phyloP scores from a whole-genome alignment of 2,797 vertebrate genomes.

The Thamnophis elegans region DNA sequence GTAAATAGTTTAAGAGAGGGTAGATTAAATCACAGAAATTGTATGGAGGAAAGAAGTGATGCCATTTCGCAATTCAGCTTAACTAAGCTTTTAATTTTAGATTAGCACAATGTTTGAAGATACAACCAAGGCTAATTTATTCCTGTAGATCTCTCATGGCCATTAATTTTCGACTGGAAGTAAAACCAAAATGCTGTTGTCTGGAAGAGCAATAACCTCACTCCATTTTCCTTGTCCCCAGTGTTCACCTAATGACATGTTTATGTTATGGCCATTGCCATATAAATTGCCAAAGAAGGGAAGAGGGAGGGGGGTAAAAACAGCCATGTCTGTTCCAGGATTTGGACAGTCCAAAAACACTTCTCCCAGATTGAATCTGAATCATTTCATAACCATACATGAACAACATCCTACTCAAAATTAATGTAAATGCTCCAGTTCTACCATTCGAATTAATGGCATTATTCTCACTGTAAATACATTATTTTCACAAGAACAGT shows the following conservation, averaged over 20 bases:
- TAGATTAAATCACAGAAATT: not conserved
- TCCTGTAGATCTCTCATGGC: not conserved
- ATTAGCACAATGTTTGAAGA: not conserved
- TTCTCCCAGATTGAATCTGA: not conserved
- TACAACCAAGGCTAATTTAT: not conserved
- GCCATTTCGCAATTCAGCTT: not conserved
- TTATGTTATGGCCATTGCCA: not conserved
- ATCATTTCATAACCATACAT: not conserved
- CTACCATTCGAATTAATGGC: not conserved
- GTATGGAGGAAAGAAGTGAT: not conserved
- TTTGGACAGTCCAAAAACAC: not conserved
- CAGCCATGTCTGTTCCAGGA: not conserved
- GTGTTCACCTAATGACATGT: not conserved
- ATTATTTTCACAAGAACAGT: not conserved
- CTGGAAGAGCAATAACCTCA: not conserved
- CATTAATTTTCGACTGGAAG: not conserved
- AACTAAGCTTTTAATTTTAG: not conserved
- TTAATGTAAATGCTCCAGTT: not conserved
- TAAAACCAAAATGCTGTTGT: not conserved
- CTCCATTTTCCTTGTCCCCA: not conserved
- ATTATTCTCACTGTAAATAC: not conserved
- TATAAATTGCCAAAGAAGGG: not conserved
- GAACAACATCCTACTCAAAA: not conserved
- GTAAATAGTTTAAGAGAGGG: not conserved
- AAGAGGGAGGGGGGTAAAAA: not conserved